Evolutionary conservation across 2,888 invertebrate species (phyloP), one percentile per base, ranked within the genome.

Genomic region (Rotaria macrura): DNA sequence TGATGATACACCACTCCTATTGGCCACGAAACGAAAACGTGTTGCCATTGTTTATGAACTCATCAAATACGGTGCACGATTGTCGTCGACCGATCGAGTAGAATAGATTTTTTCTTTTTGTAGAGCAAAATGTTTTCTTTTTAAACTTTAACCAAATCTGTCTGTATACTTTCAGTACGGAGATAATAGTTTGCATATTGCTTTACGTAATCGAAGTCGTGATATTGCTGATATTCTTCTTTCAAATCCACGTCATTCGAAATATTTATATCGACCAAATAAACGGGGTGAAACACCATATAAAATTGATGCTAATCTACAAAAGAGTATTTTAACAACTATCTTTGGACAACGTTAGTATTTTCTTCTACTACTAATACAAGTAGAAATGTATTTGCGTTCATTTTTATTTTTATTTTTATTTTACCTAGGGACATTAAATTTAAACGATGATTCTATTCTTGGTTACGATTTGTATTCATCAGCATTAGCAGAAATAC

Each of bases 381-480:
- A 29, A 29, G 17, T 25, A n/a, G 23, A 55, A 10, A 55, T n/a
- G 12, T 2, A 47, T 29, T 20, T 25, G 52, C 38, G 52, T 6
- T 52, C n/a, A 40, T 17, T n/a, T 49, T 57, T 55, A 47, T 84
- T 85, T 87, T 87, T 83, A 5, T 65, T 55, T 49, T 84, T 85
- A 87, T 87, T 84, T 85, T 90, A 90, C 43, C 72, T 89, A 93
- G 94, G 94, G 85, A 93, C 96, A 86, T 91, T 97, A 87, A 97
- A 97, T 90, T 96, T 96, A 2, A 96, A 96, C 89, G 96, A 97
- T 88, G 97, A 97, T 92, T 96, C 96, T 89, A 94, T 97, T 93
- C 92, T 97, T 85, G 97, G 98, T 6, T 99, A 92, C 88, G 92
- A 92, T 87, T 89, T 92, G 83, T 92, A 92, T 89, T 90, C 90